Percentiles rank a stretch among this genome's conserved stretches.
phyloP scores from a whole-genome alignment of 1,140 invertebrate species.

The Ladona fulva region DNA sequence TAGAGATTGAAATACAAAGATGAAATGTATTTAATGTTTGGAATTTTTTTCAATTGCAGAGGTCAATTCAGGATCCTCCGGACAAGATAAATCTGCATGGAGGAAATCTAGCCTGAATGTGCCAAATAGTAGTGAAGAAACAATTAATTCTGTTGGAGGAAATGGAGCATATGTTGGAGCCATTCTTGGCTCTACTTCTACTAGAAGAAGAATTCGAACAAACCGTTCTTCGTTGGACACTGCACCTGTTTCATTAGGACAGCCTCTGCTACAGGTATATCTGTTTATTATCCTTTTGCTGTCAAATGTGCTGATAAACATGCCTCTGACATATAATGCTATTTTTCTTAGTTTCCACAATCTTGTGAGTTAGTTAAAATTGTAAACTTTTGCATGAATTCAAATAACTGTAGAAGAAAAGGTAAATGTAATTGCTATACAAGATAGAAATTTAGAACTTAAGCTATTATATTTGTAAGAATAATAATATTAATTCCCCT shows the following conservation, averaged over 20 bases:
- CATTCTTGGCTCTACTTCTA: background rate
- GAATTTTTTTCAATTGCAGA: conserved; percentile 40
- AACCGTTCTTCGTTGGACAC: background rate
- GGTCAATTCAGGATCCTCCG: conserved; percentile 52
- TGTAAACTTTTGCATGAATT: too few species aligned
- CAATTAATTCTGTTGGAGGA: background rate
- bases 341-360: too few species aligned
- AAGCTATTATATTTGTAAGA: too few species aligned
- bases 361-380: too few species aligned
- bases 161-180: background rate
- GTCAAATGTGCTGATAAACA: too few species aligned
- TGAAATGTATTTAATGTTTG: conserved; percentile 3
- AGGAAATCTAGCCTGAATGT: conserved; percentile 60
- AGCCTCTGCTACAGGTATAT: background rate
- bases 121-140: background rate
- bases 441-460: too few species aligned
- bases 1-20: too few species aligned
- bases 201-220: background rate
- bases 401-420: too few species aligned
- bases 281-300: too few species aligned
- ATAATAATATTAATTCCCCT: too few species aligned
- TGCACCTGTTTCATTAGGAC: background rate
- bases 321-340: too few species aligned
- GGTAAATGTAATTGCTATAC: too few species aligned
- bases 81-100: conserved; percentile 67